phyloP scores from a whole-genome alignment of 2,888 invertebrate species.

The Malacosoma neustria region DNA sequence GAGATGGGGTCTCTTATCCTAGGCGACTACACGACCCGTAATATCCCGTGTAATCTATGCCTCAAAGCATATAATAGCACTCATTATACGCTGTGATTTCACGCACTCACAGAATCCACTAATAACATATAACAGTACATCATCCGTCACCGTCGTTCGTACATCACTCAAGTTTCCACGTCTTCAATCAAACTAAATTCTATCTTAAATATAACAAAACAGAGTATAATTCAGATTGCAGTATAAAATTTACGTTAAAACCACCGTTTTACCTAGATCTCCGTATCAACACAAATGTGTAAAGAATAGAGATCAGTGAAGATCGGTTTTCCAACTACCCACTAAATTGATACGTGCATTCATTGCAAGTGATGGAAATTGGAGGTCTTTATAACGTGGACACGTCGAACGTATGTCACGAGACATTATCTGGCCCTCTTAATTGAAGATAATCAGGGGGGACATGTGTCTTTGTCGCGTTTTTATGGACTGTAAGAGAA shows the following conservation, averaged over 20 bases:
- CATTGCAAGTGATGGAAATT: constrained; percentile 5
- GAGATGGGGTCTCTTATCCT: too few species aligned
- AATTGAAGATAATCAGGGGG: constrained; percentile 73
- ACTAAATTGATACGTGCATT: constrained; percentile 25
- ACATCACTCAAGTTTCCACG: constrained; percentile 39
- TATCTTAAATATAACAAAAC: constrained; percentile 1
- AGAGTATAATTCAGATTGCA: constrained; percentile 25
- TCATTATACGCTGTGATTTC: constrained; percentile 57
- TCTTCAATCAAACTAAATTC: constrained; percentile 13
- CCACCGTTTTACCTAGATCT: neutral
- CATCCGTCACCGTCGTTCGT: constrained; percentile 48
- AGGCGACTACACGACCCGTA: too few species aligned
- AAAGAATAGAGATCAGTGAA: neutral
- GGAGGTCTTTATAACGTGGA: constrained; percentile 28
- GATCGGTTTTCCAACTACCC: constrained; percentile 16
- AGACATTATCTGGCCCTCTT: constrained; percentile 67
- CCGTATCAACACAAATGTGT: neutral
- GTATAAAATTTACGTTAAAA: constrained; percentile 16
- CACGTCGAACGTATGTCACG: constrained; percentile 56
- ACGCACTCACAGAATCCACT: constrained; percentile 49
- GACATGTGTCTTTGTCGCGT: constrained; percentile 72
- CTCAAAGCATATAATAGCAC: too few species aligned
- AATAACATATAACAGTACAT: constrained; percentile 56
- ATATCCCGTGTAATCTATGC: too few species aligned
- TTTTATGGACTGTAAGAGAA: constrained; percentile 64